Base-by-base conservation (phyloP, 1,140 invertebrate species). In the Drosophila bipectinata region DNA sequence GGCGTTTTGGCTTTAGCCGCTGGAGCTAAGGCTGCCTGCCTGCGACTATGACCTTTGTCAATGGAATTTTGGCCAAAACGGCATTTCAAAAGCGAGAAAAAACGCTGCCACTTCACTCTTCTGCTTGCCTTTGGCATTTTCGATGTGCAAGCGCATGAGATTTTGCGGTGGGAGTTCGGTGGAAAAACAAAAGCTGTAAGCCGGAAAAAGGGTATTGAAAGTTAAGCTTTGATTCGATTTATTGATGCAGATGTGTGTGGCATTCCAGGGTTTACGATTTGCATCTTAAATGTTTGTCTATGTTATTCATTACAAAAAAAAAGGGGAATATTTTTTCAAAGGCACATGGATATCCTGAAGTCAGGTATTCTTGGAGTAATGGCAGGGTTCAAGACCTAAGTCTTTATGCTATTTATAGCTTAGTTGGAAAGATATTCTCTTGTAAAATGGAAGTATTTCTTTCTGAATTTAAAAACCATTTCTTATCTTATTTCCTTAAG, bases 1-100 rank as follows among this genome's bases (percentile, higher is more conserved):
- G 62, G 41, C 41, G 15, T 18, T 44, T 41, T 41, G 14, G 64
- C 64, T 12, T 47, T 34, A 18, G 47, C 21, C 26, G 30, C 24
- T 48, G 39, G 8, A 37, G 30, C 60, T 66, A 48, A 66, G 59
- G 48, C 52, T 61, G 51, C 10, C 39, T 69, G 41, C 66, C 66
- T 69, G 80, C 60, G 64, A 87, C 80, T 85, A 73, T 85, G 82
- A 85, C 82, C 82, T 85, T 85, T 85, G 83, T 85, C 83, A 88
- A 88, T 76, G 82, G 82, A 78, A 87, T 85, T 85, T 68, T 57
- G 54, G 53, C 66, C 44, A 69, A 67, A 69, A 69, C 66, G 66
- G 66, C 66, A 49, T 69, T 69, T 69, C 15, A 18, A 47, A 47
- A 47, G 9, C 41, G 30, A 21, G n/a, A 55, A 51, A 30, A 18